Conservation (phyloP, 2,113 vertebrate genomes). For the Oreocharis arfaki region DNA sequence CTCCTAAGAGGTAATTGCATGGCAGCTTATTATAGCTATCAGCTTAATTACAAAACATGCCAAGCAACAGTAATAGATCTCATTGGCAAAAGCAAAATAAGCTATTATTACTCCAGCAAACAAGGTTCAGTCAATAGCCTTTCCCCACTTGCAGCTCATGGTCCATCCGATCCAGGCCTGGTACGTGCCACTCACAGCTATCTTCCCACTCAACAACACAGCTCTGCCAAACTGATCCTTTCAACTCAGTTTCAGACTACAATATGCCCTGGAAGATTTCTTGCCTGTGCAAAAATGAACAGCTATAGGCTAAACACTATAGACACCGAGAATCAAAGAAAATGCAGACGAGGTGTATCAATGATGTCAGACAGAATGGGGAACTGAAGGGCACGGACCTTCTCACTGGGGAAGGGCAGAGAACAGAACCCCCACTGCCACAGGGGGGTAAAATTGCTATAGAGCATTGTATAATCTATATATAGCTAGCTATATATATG, state of each 20-base stretch:
- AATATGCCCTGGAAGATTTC: background rate
- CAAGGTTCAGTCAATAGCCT: background rate
- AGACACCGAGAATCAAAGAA: background rate
- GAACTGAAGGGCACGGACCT: background rate
- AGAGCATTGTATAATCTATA: background rate
- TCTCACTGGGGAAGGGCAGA: background rate
- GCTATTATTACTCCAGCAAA: background rate
- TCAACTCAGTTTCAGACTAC: background rate
- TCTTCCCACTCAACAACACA: background rate
- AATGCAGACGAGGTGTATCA: background rate
- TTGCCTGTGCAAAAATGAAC: background rate
- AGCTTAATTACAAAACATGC: background rate
- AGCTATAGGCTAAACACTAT: background rate
- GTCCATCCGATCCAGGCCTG: background rate
- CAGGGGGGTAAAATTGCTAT: background rate
- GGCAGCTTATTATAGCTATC: conserved; percentile 31
- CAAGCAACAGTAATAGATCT: background rate
- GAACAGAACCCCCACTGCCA: background rate
- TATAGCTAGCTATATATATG: background rate
- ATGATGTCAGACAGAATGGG: accelerated
- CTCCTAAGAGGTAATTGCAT: conserved; percentile 14
- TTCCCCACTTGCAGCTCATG: background rate
- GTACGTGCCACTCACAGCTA: accelerated
- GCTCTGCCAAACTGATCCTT: background rate
- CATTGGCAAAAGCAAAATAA: conserved; percentile 14